Percentiles rank a stretch among this genome's conserved stretches.
These are phyloP conservation scores for Cryptomyrus ogoouensis DNA, from an alignment of 2,113 vertebrate genomes.

Conservation along the genomic window DNA sequence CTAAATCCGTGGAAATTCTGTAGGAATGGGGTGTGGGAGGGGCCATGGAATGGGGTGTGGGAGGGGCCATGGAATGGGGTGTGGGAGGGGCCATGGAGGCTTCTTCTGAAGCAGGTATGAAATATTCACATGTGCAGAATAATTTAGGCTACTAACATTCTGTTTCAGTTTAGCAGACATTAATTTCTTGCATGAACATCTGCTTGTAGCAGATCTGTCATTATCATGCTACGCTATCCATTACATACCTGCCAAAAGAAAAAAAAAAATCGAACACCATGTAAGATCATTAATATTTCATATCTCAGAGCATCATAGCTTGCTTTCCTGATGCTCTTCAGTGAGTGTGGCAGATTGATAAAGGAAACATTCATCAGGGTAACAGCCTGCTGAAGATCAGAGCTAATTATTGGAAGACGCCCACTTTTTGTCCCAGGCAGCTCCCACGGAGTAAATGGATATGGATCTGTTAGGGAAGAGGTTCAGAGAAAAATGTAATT, in stretches of 20 bases:
- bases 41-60: not conserved
- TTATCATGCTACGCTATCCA: not conserved
- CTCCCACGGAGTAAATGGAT: not conserved
- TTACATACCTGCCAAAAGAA: not conserved
- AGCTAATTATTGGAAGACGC: not conserved
- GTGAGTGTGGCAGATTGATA: not conserved
- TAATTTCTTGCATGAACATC: constrained; percentile 10
- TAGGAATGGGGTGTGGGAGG: not conserved
- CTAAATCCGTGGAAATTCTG: not conserved
- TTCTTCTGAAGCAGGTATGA: constrained; percentile 31
- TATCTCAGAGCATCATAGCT: not conserved
- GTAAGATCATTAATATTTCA: not conserved
- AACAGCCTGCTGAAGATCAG: not conserved
- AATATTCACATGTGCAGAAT: constrained; percentile 52
- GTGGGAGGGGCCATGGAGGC: not conserved
- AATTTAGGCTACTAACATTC: constrained; percentile 53
- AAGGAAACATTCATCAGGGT: not conserved
- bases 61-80: not conserved
- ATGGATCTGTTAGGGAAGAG: not conserved
- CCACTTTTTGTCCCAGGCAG: not conserved
- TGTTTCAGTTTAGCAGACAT: constrained; percentile 21
- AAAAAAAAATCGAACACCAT: not conserved
- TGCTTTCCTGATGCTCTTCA: not conserved
- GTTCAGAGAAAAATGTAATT: not conserved
- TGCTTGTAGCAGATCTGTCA: constrained; percentile 10